A percentile compares a stretch with the other conserved stretches of the same genome.
These are phyloP conservation scores for Anser brachyrhynchus DNA, from an alignment of 2,113 vertebrate genomes.

Conservation along the genomic window DNA sequence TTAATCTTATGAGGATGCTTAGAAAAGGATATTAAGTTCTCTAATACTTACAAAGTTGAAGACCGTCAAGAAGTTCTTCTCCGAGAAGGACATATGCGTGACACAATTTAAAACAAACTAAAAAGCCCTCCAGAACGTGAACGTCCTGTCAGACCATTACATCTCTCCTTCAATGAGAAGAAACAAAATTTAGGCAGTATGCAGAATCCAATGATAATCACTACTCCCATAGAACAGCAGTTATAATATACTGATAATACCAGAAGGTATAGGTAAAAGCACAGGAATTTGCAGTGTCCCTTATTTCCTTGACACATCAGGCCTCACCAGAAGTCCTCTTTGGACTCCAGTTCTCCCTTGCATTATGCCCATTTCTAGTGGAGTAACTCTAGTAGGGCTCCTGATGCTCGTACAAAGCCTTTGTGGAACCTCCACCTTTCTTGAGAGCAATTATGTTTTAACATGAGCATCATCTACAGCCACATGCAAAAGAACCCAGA, in stretches of 20 bases:
- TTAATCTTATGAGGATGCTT: neutral
- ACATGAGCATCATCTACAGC: neutral
- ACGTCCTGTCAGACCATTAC: neutral
- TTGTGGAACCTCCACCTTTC: neutral
- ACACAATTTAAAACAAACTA: neutral
- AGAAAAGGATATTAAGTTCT: neutral
- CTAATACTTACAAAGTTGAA: neutral
- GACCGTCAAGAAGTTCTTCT: neutral
- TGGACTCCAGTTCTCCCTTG: neutral
- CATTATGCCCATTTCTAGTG: neutral
- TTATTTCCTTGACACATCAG: neutral
- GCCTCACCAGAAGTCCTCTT: neutral
- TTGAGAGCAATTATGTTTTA: neutral
- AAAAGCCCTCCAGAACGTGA: neutral
- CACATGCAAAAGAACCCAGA: neutral
- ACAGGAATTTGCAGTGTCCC: neutral
- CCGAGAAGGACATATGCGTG: rapidly evolving
- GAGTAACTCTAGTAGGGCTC: neutral
- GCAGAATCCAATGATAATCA: neutral
- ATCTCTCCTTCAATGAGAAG: neutral
- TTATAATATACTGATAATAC: neutral
- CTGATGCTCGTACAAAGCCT: neutral
- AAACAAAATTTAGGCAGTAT: neutral
- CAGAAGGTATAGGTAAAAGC: neutral
- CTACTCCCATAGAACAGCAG: neutral